These are phyloP conservation scores for Colostygia pectinataria DNA, from an alignment of 2,888 invertebrate genomes.

Conservation along the genomic window DNA sequence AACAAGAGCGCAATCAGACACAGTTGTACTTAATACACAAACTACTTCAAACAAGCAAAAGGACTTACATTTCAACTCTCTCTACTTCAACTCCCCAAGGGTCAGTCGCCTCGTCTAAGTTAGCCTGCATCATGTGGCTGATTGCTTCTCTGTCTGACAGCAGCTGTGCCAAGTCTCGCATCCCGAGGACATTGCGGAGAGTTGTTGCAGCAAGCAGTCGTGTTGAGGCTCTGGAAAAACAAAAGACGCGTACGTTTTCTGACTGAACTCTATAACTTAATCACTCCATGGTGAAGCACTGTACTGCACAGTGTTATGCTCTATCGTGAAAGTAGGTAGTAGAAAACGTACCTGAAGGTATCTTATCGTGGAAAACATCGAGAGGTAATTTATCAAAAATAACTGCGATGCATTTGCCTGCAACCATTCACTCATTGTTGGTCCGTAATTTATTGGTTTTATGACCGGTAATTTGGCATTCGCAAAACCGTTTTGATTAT, in stretches of 20 bases:
- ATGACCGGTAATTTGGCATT: slow-evolving; percentile 28
- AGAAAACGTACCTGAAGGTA: no score
- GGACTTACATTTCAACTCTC: slow-evolving; percentile 96
- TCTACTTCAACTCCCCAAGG: slow-evolving; percentile 97
- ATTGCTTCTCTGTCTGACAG: slow-evolving; percentile 96
- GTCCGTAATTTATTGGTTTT: slow-evolving; percentile 22
- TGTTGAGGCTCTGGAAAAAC: slow-evolving; percentile 87
- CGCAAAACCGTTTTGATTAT: slow-evolving; percentile 2
- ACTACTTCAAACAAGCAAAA: no score
- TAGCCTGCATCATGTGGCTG: slow-evolving; percentile 94
- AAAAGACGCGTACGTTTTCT: not conserved
- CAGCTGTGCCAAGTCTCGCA: slow-evolving; percentile 94
- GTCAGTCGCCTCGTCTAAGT: slow-evolving; percentile 93
- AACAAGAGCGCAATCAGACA: no score
- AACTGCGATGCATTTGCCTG: slow-evolving; percentile 24
- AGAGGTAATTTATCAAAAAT: slow-evolving; percentile 8
- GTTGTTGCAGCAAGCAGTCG: slow-evolving; percentile 92
- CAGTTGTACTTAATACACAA: no score
- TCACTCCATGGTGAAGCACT: no score
- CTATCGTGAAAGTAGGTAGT: no score
- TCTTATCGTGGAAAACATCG: not conserved
- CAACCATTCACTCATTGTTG: slow-evolving; percentile 16
- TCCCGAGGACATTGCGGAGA: slow-evolving; percentile 94
- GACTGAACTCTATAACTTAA: no score
- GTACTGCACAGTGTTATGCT: no score